Conservation (phyloP, 2,797 vertebrate genomes). For the Staurois parvus region DNA sequence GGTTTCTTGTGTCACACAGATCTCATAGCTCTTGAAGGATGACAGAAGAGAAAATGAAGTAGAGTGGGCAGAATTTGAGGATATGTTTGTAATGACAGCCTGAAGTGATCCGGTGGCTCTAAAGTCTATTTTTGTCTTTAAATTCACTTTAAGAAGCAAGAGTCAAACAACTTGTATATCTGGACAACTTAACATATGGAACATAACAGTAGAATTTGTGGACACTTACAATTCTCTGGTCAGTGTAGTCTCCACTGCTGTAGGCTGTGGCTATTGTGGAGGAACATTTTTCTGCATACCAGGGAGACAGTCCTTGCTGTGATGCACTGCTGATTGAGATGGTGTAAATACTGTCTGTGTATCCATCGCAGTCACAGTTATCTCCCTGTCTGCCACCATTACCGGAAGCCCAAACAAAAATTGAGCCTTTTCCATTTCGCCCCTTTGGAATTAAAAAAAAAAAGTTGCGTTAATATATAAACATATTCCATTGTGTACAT, state of each 20-base stretch:
- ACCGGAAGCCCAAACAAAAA: constrained; percentile 98
- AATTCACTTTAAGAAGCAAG: background rate
- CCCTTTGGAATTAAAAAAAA: constrained; percentile 77
- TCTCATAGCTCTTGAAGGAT: no score
- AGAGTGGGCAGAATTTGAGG: no score
- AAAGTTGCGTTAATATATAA: no score
- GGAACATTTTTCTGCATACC: constrained; percentile 98
- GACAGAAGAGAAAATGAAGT: background rate
- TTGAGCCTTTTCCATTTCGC: constrained; percentile 94
- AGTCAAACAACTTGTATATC: background rate
- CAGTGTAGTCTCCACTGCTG: constrained; percentile 97
- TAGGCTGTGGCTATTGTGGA: constrained; percentile 96
- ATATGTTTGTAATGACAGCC: no score
- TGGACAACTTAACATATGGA: background rate
- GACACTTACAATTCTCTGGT: constrained; percentile 92
- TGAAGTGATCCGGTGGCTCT: no score
- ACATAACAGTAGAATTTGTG: background rate
- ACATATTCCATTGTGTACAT: no score
- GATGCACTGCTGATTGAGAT: constrained; percentile 98
- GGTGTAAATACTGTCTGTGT: constrained; percentile 98
- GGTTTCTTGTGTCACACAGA: no score
- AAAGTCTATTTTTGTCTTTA: no score
- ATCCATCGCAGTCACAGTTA: constrained; percentile 97
- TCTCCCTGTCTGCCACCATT: constrained; percentile 97
- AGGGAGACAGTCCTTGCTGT: constrained; percentile 95